phyloP scores from a whole-genome alignment of 2,113 vertebrate species.

The Sprattus sprattus region DNA sequence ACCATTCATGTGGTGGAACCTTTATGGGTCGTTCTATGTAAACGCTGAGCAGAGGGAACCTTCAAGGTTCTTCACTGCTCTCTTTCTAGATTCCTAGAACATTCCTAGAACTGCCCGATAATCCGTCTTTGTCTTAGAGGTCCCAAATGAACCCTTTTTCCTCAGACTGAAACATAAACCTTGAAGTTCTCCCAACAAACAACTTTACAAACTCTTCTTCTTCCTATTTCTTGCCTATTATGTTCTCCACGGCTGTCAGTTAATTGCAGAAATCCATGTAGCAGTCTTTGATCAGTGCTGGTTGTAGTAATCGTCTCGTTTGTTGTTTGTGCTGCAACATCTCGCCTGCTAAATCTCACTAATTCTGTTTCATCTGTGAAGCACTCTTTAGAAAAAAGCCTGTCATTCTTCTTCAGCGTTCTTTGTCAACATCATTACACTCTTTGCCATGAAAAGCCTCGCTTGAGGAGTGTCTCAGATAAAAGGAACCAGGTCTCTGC shows the following conservation, averaged over 20 bases:
- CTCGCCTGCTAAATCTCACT: not conserved
- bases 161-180: not conserved
- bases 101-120: not conserved
- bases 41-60: not conserved
- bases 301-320: not conserved
- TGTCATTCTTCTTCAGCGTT: not conserved
- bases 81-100: not conserved
- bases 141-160: not conserved
- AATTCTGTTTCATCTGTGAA: not conserved
- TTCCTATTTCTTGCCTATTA: too few species aligned
- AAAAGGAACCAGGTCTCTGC: not conserved
- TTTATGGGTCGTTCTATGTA: too few species aligned
- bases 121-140: not conserved
- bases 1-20: too few species aligned
- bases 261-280: not conserved
- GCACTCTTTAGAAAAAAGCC: not conserved
- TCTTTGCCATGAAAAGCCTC: not conserved
- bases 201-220: not conserved
- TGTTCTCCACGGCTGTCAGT: not conserved
- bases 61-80: not conserved
- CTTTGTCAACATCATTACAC: slow-evolving; percentile 1
- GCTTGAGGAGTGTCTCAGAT: not conserved
- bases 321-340: not conserved
- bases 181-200: not conserved
- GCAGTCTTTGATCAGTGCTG: not conserved